phyloP scores from a whole-genome alignment of 2,113 vertebrate species.

The Thermophis baileyi region DNA sequence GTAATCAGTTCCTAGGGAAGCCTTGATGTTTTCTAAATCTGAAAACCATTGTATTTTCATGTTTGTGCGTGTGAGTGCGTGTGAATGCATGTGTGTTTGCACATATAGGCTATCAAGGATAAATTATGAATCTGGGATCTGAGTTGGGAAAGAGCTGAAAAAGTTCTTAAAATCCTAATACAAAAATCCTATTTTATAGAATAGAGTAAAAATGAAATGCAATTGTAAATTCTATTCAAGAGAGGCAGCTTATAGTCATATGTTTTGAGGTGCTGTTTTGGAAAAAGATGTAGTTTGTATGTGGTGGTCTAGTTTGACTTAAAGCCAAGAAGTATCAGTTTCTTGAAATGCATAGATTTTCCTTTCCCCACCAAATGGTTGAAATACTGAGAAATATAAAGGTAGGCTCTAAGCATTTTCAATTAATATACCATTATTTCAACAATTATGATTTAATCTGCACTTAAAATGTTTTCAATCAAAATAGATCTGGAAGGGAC shows the following conservation, averaged over 20 bases:
- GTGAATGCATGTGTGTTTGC: background rate
- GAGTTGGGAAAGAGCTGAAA: slow-evolving; percentile 34
- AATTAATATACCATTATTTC: background rate
- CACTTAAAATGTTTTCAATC: background rate
- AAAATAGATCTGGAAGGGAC: background rate
- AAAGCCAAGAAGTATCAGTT: background rate
- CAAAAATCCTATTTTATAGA: slow-evolving; percentile 32
- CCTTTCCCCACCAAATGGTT: background rate
- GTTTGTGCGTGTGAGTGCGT: background rate
- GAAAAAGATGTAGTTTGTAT: slow-evolving; percentile 5
- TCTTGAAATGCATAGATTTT: background rate
- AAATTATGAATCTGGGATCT: background rate
- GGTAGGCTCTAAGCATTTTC: background rate
- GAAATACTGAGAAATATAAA: background rate
- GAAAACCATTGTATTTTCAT: background rate
- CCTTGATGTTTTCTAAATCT: slow-evolving; percentile 8
- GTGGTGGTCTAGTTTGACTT: background rate
- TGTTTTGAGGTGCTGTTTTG: slow-evolving; percentile 46
- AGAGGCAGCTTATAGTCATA: slow-evolving; percentile 42
- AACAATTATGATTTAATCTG: background rate
- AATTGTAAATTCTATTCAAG: slow-evolving; percentile 36
- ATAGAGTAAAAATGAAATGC: background rate
- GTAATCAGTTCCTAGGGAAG: slow-evolving; percentile 4
- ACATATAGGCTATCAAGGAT: slow-evolving; percentile 7
- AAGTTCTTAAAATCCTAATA: background rate